Evolutionary conservation across 2,797 vertebrate species (phyloP).

Genomic region (Spheniscus humboldti): DNA sequence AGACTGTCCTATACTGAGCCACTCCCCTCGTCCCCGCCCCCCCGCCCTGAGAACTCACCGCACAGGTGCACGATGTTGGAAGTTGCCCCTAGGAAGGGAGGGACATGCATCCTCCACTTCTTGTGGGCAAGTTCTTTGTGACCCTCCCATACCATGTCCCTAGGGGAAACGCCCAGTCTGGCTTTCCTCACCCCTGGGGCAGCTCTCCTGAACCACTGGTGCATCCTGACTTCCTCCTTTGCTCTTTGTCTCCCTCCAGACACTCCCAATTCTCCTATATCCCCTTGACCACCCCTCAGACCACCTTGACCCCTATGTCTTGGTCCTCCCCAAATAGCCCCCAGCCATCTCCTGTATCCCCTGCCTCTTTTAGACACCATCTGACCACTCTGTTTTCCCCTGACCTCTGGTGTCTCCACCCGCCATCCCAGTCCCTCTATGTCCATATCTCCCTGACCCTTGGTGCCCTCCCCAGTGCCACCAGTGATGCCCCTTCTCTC

Average conservation of each 20-base stretch:
- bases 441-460: background rate
- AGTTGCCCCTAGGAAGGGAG: background rate
- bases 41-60: rapidly evolving
- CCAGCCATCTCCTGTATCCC: background rate
- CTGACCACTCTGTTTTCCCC: background rate
- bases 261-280: rapidly evolving
- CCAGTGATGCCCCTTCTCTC: background rate
- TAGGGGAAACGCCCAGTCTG: background rate
- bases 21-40: too few relatives aligned
- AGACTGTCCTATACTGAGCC: background rate
- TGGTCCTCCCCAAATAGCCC: background rate
- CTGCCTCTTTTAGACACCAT: background rate
- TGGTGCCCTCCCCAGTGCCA: background rate
- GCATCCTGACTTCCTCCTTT: background rate
- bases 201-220: background rate
- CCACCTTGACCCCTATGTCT: background rate
- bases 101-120: background rate
- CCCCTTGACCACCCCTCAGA: background rate
- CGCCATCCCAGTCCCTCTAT: background rate
- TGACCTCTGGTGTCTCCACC: background rate
- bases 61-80: background rate
- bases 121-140: background rate
- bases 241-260: background rate
- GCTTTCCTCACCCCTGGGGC: background rate
- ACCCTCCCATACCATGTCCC: background rate